These are phyloP conservation scores for Mylabris phalerata DNA, from an alignment of 1,140 invertebrate species.

Conservation along the genomic window DNA sequence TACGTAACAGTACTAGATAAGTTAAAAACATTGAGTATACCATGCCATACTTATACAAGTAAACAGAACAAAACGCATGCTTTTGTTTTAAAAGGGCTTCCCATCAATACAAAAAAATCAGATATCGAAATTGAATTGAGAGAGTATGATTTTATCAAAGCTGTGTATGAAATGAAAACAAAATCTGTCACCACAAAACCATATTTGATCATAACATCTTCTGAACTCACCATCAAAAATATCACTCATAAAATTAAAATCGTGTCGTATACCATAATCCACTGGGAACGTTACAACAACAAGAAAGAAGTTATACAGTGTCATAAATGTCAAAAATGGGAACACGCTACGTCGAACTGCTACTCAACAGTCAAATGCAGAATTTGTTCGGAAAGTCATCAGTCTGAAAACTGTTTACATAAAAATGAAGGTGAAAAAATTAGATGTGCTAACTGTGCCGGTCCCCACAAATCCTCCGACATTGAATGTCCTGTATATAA, in stretches of 20 bases:
- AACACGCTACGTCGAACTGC: constrained; percentile 34
- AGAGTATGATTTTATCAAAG: too few relatives aligned
- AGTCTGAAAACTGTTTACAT: constrained; percentile 30
- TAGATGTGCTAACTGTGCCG: constrained; percentile 34
- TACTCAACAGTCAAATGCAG: constrained; percentile 27
- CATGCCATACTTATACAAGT: neutral
- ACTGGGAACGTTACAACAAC: constrained; percentile 28
- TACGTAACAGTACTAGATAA: neutral
- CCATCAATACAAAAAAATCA: too few relatives aligned
- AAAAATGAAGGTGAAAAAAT: constrained; percentile 5
- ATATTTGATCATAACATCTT: constrained; percentile 2
- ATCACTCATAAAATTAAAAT: constrained; percentile 3
- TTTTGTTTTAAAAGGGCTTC: too few relatives aligned
- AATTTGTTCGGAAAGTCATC: constrained; percentile 36
- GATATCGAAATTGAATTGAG: too few relatives aligned
- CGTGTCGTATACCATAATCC: neutral
- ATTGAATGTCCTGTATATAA: neutral
- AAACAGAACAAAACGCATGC: neutral
- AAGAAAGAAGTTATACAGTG: constrained; percentile 30
- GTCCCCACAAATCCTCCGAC: constrained; percentile 25
- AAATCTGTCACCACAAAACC: neutral
- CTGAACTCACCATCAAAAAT: neutral
- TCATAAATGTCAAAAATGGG: constrained; percentile 37
- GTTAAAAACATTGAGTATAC: neutral
- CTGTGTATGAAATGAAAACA: neutral